Base-by-base conservation (phyloP, 2,888 invertebrate genomes). In the Clivina fossor region DNA sequence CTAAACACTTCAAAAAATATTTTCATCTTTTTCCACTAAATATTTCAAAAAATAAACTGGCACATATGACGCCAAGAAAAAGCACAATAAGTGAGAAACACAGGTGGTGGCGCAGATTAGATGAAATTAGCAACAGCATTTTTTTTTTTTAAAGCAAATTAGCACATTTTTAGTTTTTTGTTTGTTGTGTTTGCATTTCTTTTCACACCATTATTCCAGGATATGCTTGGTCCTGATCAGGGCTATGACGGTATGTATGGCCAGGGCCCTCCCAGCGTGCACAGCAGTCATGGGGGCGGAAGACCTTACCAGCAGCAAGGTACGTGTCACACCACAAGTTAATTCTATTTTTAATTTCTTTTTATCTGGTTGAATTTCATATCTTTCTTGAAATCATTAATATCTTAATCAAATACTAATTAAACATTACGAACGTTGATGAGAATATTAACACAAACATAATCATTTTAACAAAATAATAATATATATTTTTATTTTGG, bases 181-280 rank as follows among this genome's bases (percentile, higher is more conserved):
- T 67, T 68, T 64, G 63, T 69, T 65, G 66, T 67, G 63, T 70
- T 70, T 70, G 69, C 69, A 63, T 74, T 75, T 68, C 73, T 69
- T 67, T 68, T 68, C 67, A 69, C 65, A 20, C 40, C 43, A 33
- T 43, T 61, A n/a, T 74, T 73, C 64, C 84, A 92, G 91, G 94
- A 92, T 76, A 90, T 91, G 85, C 84, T 90, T 76, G 88, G 86
- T 71, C 88, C 91, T 69, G 93, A 93, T 75, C 93, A 93, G 78
- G 86, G 90, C 71, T 94, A 92, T 80, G 93, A 93, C 74, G 90
- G 90, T 75, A 85, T 93, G 81, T 94, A 93, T 77, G 88, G 88
- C 71, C 93, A 93, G 75, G 88, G 93, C 72, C 91, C 92, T 66
- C 91, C 92, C 66, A 88, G 87, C 73, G 87, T 88, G 71, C 88